Base-by-base conservation (phyloP, 2,797 vertebrate species). In the Zonotrichia albicollis region DNA sequence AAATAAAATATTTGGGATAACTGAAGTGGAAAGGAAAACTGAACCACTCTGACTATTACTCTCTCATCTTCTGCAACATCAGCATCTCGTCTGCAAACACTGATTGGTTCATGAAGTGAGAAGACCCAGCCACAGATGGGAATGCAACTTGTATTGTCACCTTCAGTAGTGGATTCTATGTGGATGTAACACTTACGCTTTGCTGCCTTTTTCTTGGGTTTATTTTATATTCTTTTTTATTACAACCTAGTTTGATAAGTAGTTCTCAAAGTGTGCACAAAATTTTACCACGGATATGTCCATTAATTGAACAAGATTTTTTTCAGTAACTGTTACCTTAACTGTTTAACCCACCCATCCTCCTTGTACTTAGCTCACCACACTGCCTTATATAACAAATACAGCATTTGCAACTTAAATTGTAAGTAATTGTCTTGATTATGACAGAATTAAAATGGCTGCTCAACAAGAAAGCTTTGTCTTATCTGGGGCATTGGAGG, bases 241-340 rank as follows among this genome's bases (percentile, higher is more conserved):
- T 74, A 5, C 1, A 40, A 6, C 1, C 4, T 45, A 32, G 4
- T 80, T 76, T 61, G 46, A 38, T 45, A 81, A 53, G 4, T 25
- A 72, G 8, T 79, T 72, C 11, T 53, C 34, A 79, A 73, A 79
- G 4, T 4, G 2, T 51, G 46, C 9, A 34, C 17, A 66, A 57
- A 87, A 67, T 53, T 51, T 18, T 78, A 5, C 26, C 4, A 13
- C 1, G 0, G 1, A 0, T 67, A 26, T 50, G 32, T 32, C 14
- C 43, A 29, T 26, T 36, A 65, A 68, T 2, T 43, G 18, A 72
- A 34, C 0, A 0, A 55, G 4, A 14, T 13, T 27, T 78, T 73
- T 86, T 75, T 89, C 58, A 46, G 11, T 32, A 45, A 32, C 4
- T 29, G 2, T 62, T 81, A 29, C 7, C 25, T 46, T 22, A 46